A percentile compares a stretch with the other conserved stretches of the same genome.
Evolutionary conservation across 2,888 invertebrate species (phyloP).

Genomic region (Gastracanthus pulcherrimus): DNA sequence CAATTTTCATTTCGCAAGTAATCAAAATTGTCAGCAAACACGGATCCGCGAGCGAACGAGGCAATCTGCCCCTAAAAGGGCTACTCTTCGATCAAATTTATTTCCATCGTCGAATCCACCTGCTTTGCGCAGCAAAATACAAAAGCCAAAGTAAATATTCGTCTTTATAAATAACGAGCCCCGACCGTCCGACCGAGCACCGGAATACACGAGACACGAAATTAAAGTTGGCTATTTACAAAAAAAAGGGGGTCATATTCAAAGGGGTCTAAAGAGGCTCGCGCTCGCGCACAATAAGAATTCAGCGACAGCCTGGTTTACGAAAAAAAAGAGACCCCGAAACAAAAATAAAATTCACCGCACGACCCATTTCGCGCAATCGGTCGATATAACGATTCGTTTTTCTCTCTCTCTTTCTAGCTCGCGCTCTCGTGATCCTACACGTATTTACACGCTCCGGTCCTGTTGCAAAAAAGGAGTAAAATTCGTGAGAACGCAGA

Average conservation of each 20-base stretch:
- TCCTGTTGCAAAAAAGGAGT: not conserved
- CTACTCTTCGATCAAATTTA: too few species aligned
- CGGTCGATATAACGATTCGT: constrained; percentile 46
- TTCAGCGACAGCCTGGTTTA: constrained; percentile 32
- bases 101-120: not conserved
- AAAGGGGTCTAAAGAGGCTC: constrained; percentile 27
- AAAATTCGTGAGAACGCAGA: not conserved
- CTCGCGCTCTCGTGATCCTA: not conserved
- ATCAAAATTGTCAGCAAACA: too few species aligned
- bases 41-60: too few species aligned
- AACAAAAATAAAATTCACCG: constrained; percentile 48
- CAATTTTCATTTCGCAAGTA: too few species aligned
- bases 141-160: constrained; percentile 24
- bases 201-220: not conserved
- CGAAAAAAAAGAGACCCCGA: constrained; percentile 33
- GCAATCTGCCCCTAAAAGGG: too few species aligned
- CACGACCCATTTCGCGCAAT: constrained; percentile 50
- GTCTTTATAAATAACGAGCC: constrained; percentile 16
- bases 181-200: not conserved
- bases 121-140: not conserved
- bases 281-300: constrained; percentile 25
- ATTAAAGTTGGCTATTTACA: constrained; percentile 3
- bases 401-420: not conserved
- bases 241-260: constrained; percentile 37
- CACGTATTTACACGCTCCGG: not conserved